Evolutionary conservation across 2,888 invertebrate genomes (phyloP), one percentile per base, ranked within the genome.

Genomic region (Euphydryas editha): DNA sequence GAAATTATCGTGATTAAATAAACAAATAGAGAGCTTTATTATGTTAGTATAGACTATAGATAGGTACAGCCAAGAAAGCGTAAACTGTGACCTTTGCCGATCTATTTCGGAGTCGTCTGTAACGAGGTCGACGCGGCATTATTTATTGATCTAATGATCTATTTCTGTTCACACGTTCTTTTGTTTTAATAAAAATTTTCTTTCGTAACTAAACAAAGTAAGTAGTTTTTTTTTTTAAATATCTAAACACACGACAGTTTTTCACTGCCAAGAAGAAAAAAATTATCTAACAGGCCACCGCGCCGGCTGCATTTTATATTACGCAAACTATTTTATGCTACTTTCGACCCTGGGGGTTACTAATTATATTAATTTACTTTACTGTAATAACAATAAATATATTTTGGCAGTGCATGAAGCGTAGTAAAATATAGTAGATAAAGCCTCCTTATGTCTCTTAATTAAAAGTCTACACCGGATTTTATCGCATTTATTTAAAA

Each of bases 91-190:
- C 63, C 51, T 59, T 62, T 37, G 18, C 63, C 51, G 44, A 64
- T 64, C 59, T 51, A 24, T 47, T 21, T 39, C 49, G 62, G 39
- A 49, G 46, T 62, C 15, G 51, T 44, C 63, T 58, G 30, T 59
- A 64, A 64, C 21, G 58, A 57, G 63, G 63, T 64, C 59, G 58
- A 47, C 63, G 44, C 44, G 51, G 63, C 63, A 64, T 64, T 64
- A 58, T 64, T 59, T 64, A 64, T 59, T 64, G 63, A 64, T 58
- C 63, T 64, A 59, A 64, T 64, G 63, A 64, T 64, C 63, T 64
- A 64, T 64, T 64, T 64, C 59, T 64, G 58, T 49, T 63, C 55
- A 56, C 36, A 56, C 63, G 63, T 64, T 64, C 63, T 49, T 64
- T 64, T 64, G 57, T 36, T 64, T 39, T 18, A 51, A 51, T n/a